Percentiles rank a stretch among this genome's conserved stretches.
Evolutionary conservation across 2,797 vertebrate genomes (phyloP).

Genomic region (Pteronotus mesoamericanus): DNA sequence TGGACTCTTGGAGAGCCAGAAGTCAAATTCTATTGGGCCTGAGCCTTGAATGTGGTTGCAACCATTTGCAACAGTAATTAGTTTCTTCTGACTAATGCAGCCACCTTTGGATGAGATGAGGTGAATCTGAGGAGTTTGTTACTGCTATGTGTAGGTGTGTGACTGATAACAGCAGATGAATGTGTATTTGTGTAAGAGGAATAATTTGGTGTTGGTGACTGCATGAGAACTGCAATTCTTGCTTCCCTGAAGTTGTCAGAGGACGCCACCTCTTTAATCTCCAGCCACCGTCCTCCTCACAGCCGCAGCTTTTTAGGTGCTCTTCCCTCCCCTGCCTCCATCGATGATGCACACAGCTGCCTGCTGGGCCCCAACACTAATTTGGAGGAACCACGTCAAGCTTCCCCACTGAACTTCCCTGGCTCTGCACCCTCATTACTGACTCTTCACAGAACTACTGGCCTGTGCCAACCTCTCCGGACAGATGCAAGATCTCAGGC

Average conservation of each 20-base stretch:
- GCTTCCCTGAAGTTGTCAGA: not conserved
- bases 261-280: not conserved
- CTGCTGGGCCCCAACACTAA: not conserved
- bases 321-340: too few species aligned
- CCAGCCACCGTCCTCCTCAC: not conserved
- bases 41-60: not conserved
- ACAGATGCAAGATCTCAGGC: not conserved
- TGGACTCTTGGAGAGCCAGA: not conserved
- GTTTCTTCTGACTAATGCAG: not conserved
- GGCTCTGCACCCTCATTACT: conserved; percentile 17
- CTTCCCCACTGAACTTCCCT: not conserved
- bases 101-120: not conserved
- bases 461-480: not conserved
- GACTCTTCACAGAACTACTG: not conserved
- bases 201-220: not conserved
- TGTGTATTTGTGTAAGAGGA: not conserved
- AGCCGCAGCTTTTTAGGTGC: not conserved
- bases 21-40: not conserved
- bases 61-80: not conserved
- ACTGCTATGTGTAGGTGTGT: fast-evolving
- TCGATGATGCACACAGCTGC: not conserved
- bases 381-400: not conserved
- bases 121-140: not conserved
- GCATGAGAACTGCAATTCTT: not conserved
- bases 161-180: too few species aligned